These are phyloP conservation scores for Cebidichthys violaceus DNA, from an alignment of 2,113 vertebrate genomes.

Conservation along the genomic window DNA sequence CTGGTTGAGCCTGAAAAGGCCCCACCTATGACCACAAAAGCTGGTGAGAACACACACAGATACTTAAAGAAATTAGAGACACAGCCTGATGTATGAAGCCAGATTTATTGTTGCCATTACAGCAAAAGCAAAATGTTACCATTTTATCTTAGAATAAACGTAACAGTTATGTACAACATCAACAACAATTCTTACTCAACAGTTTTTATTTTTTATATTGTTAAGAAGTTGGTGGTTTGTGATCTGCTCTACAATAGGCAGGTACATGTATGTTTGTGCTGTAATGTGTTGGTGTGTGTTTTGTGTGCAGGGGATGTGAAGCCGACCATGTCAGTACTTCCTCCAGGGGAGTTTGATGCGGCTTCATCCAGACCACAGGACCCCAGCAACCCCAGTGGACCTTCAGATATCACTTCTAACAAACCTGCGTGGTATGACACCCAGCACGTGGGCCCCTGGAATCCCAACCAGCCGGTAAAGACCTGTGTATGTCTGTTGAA, in stretches of 20 bases:
- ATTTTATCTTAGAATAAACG: not conserved
- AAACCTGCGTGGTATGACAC: conserved; percentile 96
- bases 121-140: not conserved
- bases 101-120: not conserved
- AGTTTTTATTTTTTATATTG: not conserved
- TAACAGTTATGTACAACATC: too few species aligned
- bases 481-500: not conserved
- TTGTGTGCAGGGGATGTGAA: conserved; percentile 89
- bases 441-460: conserved; percentile 92
- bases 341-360: conserved; percentile 88
- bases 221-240: not conserved
- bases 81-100: not conserved
- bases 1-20: conserved; percentile 74
- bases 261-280: not conserved
- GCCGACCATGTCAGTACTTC: conserved; percentile 86
- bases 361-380: conserved; percentile 84
- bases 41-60: conserved; percentile 64
- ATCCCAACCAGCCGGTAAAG: conserved; percentile 85
- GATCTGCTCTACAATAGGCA: not conserved
- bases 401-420: conserved; percentile 88
- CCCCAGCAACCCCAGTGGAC: conserved; percentile 83
- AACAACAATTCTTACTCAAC: not conserved
- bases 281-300: not conserved
- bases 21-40: conserved; percentile 66
- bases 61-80: not conserved